Conservation (phyloP, 1,140 invertebrate species). For the Cherax destructor region DNA sequence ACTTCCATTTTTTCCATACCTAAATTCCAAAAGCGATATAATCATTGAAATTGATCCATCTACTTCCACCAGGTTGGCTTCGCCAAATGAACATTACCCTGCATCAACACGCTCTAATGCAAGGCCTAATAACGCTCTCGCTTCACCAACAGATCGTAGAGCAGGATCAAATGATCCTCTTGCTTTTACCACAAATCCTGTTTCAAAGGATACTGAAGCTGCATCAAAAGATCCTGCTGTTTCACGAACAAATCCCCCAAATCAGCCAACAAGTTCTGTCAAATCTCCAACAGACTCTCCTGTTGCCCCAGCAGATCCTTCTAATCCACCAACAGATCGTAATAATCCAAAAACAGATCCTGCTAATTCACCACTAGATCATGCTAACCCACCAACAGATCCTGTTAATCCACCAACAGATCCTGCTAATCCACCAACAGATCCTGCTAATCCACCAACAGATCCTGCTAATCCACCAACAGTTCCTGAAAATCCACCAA, state of each 20-base stretch:
- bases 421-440: no score
- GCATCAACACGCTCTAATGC: neutral
- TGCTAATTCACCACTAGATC: neutral
- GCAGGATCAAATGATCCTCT: neutral
- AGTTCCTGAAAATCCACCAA: neutral
- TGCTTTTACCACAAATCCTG: neutral
- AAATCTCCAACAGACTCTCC: neutral
- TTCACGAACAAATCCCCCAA: neutral
- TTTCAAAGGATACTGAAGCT: neutral
- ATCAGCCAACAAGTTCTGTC: no score
- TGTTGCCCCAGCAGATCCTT: neutral
- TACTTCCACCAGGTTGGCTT: neutral
- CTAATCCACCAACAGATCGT: no score
- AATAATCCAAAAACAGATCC: neutral
- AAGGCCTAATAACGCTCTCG: neutral
- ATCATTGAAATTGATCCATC: neutral
- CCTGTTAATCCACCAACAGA: no score
- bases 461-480: neutral
- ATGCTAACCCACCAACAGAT: neutral
- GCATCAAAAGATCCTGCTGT: neutral
- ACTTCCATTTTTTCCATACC: neutral
- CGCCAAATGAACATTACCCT: neutral
- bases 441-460: neutral
- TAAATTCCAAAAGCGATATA: neutral
- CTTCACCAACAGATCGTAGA: neutral